Conservation (phyloP, 2,113 vertebrate species). For the Rhinopomastus cyanomelas region DNA sequence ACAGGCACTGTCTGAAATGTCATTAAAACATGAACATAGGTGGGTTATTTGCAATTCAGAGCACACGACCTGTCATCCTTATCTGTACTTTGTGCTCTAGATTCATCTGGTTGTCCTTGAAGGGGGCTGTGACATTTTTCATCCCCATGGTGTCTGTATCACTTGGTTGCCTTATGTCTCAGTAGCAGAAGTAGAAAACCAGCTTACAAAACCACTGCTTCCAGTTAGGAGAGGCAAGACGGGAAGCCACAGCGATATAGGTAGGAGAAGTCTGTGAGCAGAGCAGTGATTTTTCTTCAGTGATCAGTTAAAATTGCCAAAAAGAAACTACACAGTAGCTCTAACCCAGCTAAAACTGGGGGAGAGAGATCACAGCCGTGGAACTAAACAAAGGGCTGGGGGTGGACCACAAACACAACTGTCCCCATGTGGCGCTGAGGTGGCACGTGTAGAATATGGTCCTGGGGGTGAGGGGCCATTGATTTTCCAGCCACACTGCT, state of each 20-base stretch:
- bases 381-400: background rate
- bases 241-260: background rate
- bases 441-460: background rate
- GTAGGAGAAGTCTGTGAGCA: background rate
- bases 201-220: background rate
- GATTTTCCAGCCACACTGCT: background rate
- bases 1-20: background rate
- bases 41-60: background rate
- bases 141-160: background rate
- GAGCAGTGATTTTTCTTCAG: background rate
- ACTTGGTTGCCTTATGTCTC: constrained; percentile 36
- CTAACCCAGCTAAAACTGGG: background rate
- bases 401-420: background rate
- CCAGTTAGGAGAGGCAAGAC: background rate
- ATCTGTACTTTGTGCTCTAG: background rate
- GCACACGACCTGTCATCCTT: background rate
- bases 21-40: background rate
- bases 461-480: background rate
- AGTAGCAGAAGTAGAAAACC: background rate
- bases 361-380: background rate
- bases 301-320: background rate
- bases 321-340: background rate
- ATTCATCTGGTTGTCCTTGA: background rate
- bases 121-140: background rate
- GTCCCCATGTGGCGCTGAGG: background rate